Evolutionary conservation across 2,797 vertebrate genomes (phyloP).

Genomic region (Sebastes kiyomatsui): DNA sequence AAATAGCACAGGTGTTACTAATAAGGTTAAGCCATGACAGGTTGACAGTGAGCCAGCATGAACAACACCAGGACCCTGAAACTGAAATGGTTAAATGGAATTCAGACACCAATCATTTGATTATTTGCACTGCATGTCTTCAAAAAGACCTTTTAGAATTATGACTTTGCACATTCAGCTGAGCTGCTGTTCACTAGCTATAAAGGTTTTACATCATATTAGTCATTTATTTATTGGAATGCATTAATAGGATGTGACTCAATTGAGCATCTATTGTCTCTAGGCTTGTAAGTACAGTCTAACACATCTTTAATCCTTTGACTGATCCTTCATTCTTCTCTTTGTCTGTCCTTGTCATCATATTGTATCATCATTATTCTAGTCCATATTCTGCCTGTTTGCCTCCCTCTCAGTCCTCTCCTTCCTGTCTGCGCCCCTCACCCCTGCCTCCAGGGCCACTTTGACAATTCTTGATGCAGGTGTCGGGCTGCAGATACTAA

Average conservation of each 20-base stretch:
- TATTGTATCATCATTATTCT: slow-evolving; percentile 3
- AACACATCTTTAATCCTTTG: background rate
- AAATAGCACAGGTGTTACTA: background rate
- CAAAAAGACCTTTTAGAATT: background rate
- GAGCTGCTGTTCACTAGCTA: background rate
- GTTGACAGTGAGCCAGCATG: background rate
- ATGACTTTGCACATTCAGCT: background rate
- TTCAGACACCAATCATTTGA: background rate
- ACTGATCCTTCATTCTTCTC: background rate
- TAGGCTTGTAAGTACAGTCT: background rate
- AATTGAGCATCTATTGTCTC: background rate
- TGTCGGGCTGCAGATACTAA: slow-evolving; percentile 51
- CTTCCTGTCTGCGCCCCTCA: background rate
- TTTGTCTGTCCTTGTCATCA: background rate
- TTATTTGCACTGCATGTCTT: background rate
- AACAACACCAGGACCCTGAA: background rate
- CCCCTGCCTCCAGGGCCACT: slow-evolving; percentile 29
- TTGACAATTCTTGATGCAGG: slow-evolving; percentile 44
- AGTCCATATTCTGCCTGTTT: background rate
- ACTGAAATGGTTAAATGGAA: background rate
- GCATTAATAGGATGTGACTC: background rate
- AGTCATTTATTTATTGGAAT: background rate
- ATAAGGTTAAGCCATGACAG: background rate
- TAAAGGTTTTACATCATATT: background rate
- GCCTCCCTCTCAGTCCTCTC: background rate